Conservation (phyloP, 2,797 vertebrate species). For the Zenarchopterus dispar region DNA sequence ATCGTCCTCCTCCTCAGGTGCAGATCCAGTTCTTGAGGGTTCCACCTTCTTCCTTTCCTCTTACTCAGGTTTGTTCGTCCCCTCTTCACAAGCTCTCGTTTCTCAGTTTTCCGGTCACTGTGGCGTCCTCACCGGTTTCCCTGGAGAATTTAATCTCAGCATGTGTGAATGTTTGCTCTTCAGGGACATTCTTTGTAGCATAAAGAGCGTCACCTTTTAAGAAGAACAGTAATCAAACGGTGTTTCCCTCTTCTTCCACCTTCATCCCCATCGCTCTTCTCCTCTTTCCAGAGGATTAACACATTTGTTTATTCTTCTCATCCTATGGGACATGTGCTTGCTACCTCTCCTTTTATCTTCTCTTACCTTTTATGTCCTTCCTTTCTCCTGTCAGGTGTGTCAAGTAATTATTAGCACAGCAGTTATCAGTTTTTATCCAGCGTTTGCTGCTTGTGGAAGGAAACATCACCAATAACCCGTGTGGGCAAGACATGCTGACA, state of each 20-base stretch:
- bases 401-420: conserved; percentile 20
- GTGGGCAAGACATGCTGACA: no score
- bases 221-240: conserved; percentile 69
- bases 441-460: conserved; percentile 34
- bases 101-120: conserved; percentile 16
- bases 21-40: not conserved
- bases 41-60: conserved; percentile 13
- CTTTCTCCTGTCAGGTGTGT: conserved; percentile 42
- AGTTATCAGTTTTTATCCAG: conserved; percentile 37
- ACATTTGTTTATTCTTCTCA: conserved; percentile 49
- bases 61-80: conserved; percentile 17
- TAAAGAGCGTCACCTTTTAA: conserved; percentile 66
- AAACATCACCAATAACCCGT: not conserved
- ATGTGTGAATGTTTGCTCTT: conserved; percentile 43
- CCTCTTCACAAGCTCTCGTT: conserved; percentile 32
- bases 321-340: conserved; percentile 47
- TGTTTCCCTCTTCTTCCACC: conserved; percentile 31
- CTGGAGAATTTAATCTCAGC: conserved; percentile 42
- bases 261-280: conserved; percentile 45
- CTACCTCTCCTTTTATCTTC: conserved; percentile 47
- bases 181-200: conserved; percentile 50
- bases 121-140: conserved; percentile 45
- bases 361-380: conserved; percentile 48
- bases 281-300: conserved; percentile 69
- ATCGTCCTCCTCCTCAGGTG: not conserved